A percentile compares a stretch with the other conserved stretches of the same genome.
These are phyloP conservation scores for Geococcyx californianus DNA, from an alignment of 2,113 vertebrate genomes.

Conservation along the genomic window DNA sequence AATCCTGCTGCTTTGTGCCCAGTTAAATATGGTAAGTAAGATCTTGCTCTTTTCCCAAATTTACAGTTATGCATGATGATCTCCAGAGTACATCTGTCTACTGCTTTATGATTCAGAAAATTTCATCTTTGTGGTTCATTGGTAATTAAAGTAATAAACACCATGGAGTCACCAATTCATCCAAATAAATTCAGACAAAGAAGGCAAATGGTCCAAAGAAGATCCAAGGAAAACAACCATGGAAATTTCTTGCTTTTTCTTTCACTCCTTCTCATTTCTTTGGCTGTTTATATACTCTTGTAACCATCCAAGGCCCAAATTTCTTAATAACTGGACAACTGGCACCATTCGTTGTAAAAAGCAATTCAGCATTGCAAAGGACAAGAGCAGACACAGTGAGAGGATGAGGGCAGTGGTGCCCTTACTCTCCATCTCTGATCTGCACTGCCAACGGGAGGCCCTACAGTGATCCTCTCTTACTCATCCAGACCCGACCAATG, in stretches of 20 bases:
- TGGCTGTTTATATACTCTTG: neutral
- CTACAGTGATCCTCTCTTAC: neutral
- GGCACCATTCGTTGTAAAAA: neutral
- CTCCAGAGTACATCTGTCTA: neutral
- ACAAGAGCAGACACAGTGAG: neutral
- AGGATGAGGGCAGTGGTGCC: neutral
- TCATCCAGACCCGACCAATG: rapidly evolving
- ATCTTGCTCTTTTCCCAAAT: neutral
- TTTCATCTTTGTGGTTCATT: neutral
- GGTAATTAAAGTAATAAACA: slow-evolving; percentile 37
- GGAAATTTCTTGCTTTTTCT: neutral
- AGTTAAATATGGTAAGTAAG: neutral
- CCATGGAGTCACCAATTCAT: neutral
- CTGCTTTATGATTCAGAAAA: slow-evolving; percentile 8
- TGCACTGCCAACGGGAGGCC: neutral
- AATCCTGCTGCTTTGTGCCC: neutral
- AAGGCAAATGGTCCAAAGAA: neutral
- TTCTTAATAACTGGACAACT: neutral
- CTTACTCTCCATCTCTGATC: neutral
- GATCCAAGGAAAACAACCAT: neutral
- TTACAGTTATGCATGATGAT: neutral
- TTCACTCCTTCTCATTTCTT: neutral
- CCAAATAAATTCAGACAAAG: neutral
- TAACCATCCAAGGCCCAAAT: neutral
- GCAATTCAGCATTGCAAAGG: neutral